A percentile compares a stretch with the other conserved stretches of the same genome.
Conservation (phyloP, 1,140 invertebrate genomes). For the Tribolium castaneum region DNA sequence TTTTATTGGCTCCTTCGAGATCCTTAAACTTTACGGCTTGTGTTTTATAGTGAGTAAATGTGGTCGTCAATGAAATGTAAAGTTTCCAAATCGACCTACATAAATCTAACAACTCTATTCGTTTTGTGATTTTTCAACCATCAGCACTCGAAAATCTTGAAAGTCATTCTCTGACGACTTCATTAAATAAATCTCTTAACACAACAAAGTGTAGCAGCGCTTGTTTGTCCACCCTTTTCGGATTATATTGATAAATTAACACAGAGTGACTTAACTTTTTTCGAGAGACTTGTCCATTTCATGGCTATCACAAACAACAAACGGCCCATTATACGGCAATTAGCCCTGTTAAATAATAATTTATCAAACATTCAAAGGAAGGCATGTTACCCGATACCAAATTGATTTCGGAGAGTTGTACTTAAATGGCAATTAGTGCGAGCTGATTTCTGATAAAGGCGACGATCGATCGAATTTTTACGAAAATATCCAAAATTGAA, state of each 20-base stretch:
- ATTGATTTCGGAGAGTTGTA: constrained; percentile 29
- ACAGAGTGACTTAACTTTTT: constrained; percentile 36
- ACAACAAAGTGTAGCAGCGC: constrained; percentile 10
- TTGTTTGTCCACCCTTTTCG: constrained; percentile 9
- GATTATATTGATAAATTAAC: constrained; percentile 36
- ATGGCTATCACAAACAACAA: constrained; percentile 37
- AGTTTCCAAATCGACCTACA: not conserved
- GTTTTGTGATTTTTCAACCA: no score
- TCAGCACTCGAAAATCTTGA: not conserved
- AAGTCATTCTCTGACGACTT: constrained; percentile 16
- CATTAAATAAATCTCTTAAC: constrained; percentile 30
- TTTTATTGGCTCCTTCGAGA: constrained; percentile 1
- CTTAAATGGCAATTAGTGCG: constrained; percentile 26
- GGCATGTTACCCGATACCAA: constrained; percentile 12
- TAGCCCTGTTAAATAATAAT: constrained; percentile 39
- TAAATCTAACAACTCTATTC: no score
- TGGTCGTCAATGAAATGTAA: not conserved
- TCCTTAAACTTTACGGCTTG: constrained; percentile 7
- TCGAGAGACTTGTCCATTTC: constrained; percentile 27
- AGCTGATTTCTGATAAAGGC: constrained; percentile 13
- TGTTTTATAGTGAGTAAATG: not conserved
- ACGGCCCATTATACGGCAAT: constrained; percentile 34
- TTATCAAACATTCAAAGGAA: constrained; percentile 40
- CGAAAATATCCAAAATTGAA: no score
- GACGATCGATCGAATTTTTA: not conserved